phyloP scores from a whole-genome alignment of 2,113 vertebrate genomes.

The Lophius piscatorius region DNA sequence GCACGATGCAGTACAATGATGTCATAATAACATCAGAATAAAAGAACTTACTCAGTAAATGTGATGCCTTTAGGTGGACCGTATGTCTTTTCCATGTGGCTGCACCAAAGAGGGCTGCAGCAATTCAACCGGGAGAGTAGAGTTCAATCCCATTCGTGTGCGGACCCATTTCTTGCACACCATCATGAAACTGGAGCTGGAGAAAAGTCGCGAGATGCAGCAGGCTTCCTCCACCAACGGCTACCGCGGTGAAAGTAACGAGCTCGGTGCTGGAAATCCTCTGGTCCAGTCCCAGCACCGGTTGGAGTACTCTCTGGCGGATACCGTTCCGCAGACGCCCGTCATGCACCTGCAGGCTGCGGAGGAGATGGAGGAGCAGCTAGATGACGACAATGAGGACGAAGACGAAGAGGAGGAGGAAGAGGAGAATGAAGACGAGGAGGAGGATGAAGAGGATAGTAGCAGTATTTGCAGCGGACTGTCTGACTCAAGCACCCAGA shows the following conservation, averaged over 20 bases:
- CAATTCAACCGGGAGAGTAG: slow-evolving; percentile 94
- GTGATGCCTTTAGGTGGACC: slow-evolving; percentile 99
- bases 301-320: slow-evolving; percentile 88
- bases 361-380: slow-evolving; percentile 87
- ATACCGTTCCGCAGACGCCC: slow-evolving; percentile 83
- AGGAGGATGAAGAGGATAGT: slow-evolving; percentile 91
- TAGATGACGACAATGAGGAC: slow-evolving; percentile 89
- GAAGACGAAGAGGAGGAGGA: slow-evolving; percentile 76
- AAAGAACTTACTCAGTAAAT: too few relatives aligned
- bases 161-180: slow-evolving; percentile 99
- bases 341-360: slow-evolving; percentile 89
- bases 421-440: slow-evolving; percentile 84
- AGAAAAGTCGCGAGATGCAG: slow-evolving; percentile 95
- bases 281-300: slow-evolving; percentile 85
- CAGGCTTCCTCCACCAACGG: slow-evolving; percentile 84
- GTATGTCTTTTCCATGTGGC: slow-evolving; percentile 98
- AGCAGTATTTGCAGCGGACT: slow-evolving; percentile 95
- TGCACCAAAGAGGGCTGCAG: slow-evolving; percentile 98
- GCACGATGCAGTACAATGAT: background rate
- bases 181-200: slow-evolving; percentile 98
- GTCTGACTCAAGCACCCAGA: slow-evolving; percentile 97
- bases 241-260: slow-evolving; percentile 84
- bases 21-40: slow-evolving; percentile 2
- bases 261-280: slow-evolving; percentile 81
- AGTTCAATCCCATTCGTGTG: slow-evolving; percentile 99